phyloP scores from a whole-genome alignment of 2,888 invertebrate species.

The Cheilosia impressa region DNA sequence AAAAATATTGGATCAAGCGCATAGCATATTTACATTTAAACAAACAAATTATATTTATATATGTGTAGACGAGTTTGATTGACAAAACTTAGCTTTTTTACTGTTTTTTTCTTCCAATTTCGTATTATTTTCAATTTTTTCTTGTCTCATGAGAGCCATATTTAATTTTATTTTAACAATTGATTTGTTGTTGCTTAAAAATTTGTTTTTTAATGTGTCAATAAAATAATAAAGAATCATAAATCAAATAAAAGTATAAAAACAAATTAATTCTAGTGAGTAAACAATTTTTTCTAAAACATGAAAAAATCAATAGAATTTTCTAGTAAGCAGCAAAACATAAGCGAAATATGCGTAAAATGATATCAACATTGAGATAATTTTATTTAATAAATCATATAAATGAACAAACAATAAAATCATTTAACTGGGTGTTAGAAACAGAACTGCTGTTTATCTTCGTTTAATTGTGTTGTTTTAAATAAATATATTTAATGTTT shows the following conservation, averaged over 20 bases:
- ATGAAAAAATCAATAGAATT: conserved; percentile 33
- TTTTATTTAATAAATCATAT: conserved; percentile 41
- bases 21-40: conserved; percentile 71
- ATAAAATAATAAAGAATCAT: conserved; percentile 15
- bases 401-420: conserved; percentile 13
- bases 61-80: conserved; percentile 55
- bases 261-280: conserved; percentile 43
- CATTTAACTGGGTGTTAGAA: conserved; percentile 28
- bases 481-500: conserved; percentile 21
- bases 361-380: conserved; percentile 56
- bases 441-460: conserved; percentile 8
- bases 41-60: conserved; percentile 48
- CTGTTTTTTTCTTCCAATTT: conserved; percentile 41
- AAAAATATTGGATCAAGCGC: conserved; percentile 71
- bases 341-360: conserved; percentile 44
- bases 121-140: conserved; percentile 25
- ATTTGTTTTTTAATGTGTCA: conserved; percentile 40
- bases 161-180: conserved; percentile 13
- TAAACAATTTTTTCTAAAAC: conserved; percentile 66
- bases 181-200: conserved; percentile 66
- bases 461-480: conserved; percentile 29
- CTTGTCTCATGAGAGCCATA: background rate
- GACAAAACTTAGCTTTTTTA: conserved; percentile 62
- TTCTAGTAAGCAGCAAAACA: conserved; percentile 51
- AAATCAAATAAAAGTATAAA: conserved; percentile 26